Evolutionary conservation across 1,140 invertebrate genomes (phyloP).

Genomic region (Heliconius eleuchia): DNA sequence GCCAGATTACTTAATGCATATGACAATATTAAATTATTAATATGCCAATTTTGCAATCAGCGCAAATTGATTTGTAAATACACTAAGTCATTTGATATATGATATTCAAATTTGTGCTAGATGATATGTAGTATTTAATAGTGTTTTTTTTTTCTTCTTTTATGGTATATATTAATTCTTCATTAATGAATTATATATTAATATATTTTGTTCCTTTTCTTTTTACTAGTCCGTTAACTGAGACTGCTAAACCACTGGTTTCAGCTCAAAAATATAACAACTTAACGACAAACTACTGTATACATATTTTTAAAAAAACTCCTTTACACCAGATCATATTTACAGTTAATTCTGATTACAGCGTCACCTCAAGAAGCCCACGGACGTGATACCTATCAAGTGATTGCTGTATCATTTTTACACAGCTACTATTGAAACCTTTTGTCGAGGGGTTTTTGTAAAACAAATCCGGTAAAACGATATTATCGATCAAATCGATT

Average conservation of each 20-base stretch:
- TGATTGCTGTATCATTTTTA: conserved; percentile 54
- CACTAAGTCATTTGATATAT: neutral
- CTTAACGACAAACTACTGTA: neutral
- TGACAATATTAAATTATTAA: conserved; percentile 15
- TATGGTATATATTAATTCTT: too few species aligned
- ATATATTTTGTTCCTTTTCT: too few species aligned
- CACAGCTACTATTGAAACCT: conserved; percentile 52
- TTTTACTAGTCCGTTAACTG: too few species aligned
- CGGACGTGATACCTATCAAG: conserved; percentile 50
- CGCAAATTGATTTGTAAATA: conserved; percentile 7
- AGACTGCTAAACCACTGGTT: too few species aligned
- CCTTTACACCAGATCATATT: neutral
- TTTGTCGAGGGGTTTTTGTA: conserved; percentile 59
- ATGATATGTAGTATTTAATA: neutral
- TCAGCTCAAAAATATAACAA: neutral
- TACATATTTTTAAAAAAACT: too few species aligned
- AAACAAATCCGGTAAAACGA: conserved; percentile 55
- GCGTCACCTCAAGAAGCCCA: conserved; percentile 46
- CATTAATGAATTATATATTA: too few species aligned
- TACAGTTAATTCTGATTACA: conserved; percentile 14
- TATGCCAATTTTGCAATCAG: conserved; percentile 4
- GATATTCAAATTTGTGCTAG: neutral
- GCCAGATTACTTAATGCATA: conserved; percentile 53
- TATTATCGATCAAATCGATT: conserved; percentile 56
- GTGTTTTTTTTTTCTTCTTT: too few species aligned